Evolutionary conservation across 2,113 vertebrate genomes (phyloP).

Genomic region (human): GRCh38 chr4:79081501-79082000

Average conservation of each 20-base stretch:
- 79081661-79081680: not conserved
- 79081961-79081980: not conserved
- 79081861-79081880: not conserved
- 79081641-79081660: not conserved
- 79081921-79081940: not conserved
- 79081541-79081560: conserved; percentile 10
- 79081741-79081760: conserved; percentile 47
- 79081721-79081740: not conserved
- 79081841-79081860: not conserved
- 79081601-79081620: not conserved
- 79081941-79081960: not conserved
- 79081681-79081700: not conserved
- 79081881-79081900: conserved; percentile 12
- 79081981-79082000: not conserved
- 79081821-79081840: not conserved
- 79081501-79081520: not conserved
- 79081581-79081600: not conserved
- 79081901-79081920: not conserved
- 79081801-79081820: not conserved
- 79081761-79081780: not conserved
- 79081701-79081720: not conserved
- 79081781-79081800: not conserved
- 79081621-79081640: not conserved
- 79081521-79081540: not conserved
- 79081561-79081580: not conserved